Evolutionary conservation across 92 coral and sea anemone genomes (phyloP).

Genomic region (Galaxea fascicularis): DNA sequence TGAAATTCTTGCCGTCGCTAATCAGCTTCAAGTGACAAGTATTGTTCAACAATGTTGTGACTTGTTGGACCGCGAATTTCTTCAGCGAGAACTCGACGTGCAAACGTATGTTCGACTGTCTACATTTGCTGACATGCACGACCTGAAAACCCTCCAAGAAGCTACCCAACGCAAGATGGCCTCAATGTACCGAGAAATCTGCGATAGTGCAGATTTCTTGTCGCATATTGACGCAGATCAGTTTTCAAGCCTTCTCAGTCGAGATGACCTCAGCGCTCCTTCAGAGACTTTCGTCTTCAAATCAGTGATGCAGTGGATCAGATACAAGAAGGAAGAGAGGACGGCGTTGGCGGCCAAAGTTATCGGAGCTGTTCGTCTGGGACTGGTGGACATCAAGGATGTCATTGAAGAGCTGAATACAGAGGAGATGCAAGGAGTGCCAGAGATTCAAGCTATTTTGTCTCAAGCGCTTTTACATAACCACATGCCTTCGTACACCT

Average conservation of each 20-base stretch:
- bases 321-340: background rate
- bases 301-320: slow-evolving; percentile 6
- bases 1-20: slow-evolving; percentile 50
- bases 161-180: background rate
- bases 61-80: background rate
- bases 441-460: background rate
- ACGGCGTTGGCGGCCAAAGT: background rate
- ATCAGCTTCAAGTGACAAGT: slow-evolving; percentile 31
- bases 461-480: background rate
- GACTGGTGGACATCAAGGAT: slow-evolving; percentile 6
- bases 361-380: background rate
- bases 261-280: slow-evolving; percentile 4
- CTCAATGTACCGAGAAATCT: slow-evolving; percentile 39
- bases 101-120: background rate
- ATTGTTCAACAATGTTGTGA: slow-evolving; percentile 9
- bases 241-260: background rate
- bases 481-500: background rate
- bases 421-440: background rate
- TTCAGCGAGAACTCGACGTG: background rate
- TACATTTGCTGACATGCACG: background rate
- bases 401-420: background rate
- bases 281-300: background rate
- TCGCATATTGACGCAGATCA: slow-evolving; percentile 11
- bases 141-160: background rate
- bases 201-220: slow-evolving; percentile 55